These are phyloP conservation scores for Tetheella fluctuosa DNA, from an alignment of 2,888 invertebrate genomes.

Conservation along the genomic window DNA sequence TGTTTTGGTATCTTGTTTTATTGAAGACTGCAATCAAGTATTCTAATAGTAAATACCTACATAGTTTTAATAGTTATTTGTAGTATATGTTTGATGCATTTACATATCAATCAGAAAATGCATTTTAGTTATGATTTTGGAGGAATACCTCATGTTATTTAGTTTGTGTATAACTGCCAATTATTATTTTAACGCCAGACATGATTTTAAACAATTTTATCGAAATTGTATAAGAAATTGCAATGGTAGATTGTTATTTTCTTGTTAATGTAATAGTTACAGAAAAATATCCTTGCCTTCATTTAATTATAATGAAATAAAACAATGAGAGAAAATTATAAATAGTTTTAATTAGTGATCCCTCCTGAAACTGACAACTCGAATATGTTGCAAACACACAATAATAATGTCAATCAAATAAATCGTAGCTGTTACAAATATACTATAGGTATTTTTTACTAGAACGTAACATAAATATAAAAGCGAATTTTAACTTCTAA, in stretches of 20 bases:
- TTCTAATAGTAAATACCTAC: constrained; percentile 4
- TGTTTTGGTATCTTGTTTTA: too few relatives aligned
- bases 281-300: constrained; percentile 21
- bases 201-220: too few relatives aligned
- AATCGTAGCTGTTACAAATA: neutral
- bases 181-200: neutral
- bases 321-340: constrained; percentile 67
- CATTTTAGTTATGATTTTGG: neutral
- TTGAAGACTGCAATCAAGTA: constrained; percentile 10
- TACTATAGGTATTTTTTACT: neutral
- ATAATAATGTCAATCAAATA: constrained; percentile 13
- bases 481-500: constrained; percentile 1
- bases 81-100: neutral
- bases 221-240: too few relatives aligned
- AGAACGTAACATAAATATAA: too few relatives aligned
- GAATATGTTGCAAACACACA: constrained; percentile 25
- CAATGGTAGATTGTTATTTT: too few relatives aligned
- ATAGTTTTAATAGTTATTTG: neutral
- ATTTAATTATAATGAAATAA: constrained; percentile 50
- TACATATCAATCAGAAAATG: constrained; percentile 1
- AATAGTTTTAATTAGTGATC: constrained; percentile 71
- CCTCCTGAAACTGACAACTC: constrained; percentile 52
- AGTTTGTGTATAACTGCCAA: neutral
- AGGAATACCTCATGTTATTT: constrained; percentile 5
- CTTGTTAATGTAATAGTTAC: neutral